A percentile compares a stretch with the other conserved stretches of the same genome.
Conservation (phyloP, 2,888 invertebrate genomes). For the Raillietiella orientalis region DNA sequence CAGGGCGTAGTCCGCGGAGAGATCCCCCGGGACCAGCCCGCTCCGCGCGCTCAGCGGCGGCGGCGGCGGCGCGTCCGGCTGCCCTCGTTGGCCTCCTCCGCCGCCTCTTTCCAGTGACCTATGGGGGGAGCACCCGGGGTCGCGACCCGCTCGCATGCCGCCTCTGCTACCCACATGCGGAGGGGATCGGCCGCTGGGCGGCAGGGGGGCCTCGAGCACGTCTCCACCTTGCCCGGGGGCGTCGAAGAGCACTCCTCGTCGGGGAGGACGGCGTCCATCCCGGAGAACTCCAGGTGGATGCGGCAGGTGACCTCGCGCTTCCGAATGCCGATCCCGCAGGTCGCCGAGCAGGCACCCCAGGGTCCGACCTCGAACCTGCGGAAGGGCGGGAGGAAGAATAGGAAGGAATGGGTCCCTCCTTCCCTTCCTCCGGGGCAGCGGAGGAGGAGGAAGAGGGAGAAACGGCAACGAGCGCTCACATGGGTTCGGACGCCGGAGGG, state of each 20-base stretch:
- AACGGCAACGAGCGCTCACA: constrained; percentile 2
- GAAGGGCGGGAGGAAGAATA: constrained; percentile 3
- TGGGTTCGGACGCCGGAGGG: too few species aligned
- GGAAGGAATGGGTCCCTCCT: constrained; percentile 2
- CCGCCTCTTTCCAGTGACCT: too few species aligned
- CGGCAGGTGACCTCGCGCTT: constrained; percentile 68
- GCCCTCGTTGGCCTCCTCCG: background rate
- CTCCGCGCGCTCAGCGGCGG: constrained; percentile 2
- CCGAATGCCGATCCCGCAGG: constrained; percentile 65
- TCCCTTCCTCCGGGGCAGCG: constrained; percentile 4
- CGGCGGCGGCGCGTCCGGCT: constrained; percentile 1
- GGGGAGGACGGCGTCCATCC: constrained; percentile 53
- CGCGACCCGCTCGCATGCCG: constrained; percentile 3
- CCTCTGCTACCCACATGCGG: constrained; percentile 5
- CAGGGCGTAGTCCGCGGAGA: background rate
- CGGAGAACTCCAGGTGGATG: constrained; percentile 68
- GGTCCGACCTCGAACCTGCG: constrained; percentile 63
- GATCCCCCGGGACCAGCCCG: background rate
- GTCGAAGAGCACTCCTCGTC: constrained; percentile 40
- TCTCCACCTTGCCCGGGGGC: too few species aligned
- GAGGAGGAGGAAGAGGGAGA: background rate
- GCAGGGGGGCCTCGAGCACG: too few species aligned
- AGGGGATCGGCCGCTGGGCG: too few species aligned
- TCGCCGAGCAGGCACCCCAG: constrained; percentile 70
- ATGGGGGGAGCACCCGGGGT: constrained; percentile 1